Evolutionary conservation across 2,888 invertebrate genomes (phyloP), one percentile per base, ranked within the genome.

Genomic region (Campoplex capitator): DNA sequence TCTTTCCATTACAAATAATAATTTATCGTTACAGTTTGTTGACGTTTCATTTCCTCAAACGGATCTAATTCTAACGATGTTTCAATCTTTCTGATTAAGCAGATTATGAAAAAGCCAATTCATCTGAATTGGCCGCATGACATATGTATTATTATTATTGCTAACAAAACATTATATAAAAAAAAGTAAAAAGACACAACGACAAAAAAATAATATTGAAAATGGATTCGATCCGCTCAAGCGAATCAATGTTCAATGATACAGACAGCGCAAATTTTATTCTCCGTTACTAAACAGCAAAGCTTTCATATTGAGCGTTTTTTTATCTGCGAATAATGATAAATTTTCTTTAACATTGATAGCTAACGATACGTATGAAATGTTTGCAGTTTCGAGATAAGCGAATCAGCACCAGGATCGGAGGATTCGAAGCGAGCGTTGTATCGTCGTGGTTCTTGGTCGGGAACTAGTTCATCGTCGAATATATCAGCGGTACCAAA

Each of bases 371-470:
- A 62, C 1, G 16, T 71, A 56, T 80, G 76, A 80, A 70, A 32
- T 58, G 11, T 86, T 88, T 83, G 45, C 87, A 92, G 92, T 32
- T 88, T 88, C 73, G 89, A 89, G 78, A 89, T 82, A 85, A 89
- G 89, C 75, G 89, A 89, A 74, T 89, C 86, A 42, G 79, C 87
- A 85, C 87, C 89, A 38, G 65, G 84, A 28, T 48, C 71, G 54
- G 83, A 85, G 35, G 71, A 86, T 3, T 42, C 85, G 0, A 62
- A 62, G 28, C 68, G 62, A 70, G 58, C 90, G 85, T 91, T 83
- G 81, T 88, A 82, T n/a, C 92, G 93, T 74, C 90, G 92, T 87
- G 91, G 89, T 73, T 93, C 93, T 1, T 94, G 93, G 93, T 91
- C 91, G 71, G 93, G 92, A 71, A 86, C 81, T 42, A 77, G 68